Conservation (phyloP, 2,888 invertebrate species). For the Nomada lathburiana region DNA sequence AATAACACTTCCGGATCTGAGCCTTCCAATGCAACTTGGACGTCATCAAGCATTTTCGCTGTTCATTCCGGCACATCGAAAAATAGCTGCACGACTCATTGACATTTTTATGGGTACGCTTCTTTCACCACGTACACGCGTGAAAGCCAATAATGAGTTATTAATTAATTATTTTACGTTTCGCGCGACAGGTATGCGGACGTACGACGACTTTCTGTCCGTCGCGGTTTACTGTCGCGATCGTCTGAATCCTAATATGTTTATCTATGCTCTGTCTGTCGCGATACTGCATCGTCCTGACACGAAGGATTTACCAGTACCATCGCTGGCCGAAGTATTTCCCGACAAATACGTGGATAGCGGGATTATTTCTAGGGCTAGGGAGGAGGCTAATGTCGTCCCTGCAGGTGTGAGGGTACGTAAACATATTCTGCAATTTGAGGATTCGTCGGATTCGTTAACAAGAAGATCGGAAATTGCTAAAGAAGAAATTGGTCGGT, state of each 20-base stretch:
- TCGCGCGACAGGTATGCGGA: slow-evolving; percentile 87
- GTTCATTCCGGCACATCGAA: slow-evolving; percentile 90
- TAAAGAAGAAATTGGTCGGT: too few species aligned
- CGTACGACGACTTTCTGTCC: slow-evolving; percentile 89
- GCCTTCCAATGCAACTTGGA: slow-evolving; percentile 87
- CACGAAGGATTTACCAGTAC: slow-evolving; percentile 89
- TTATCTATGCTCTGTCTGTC: slow-evolving; percentile 92
- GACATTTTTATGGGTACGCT: slow-evolving; percentile 88
- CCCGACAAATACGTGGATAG: slow-evolving; percentile 94
- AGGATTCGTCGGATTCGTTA: too few species aligned
- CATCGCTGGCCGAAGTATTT: slow-evolving; percentile 91
- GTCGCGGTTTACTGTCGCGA: slow-evolving; percentile 90
- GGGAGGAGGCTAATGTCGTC: slow-evolving; percentile 89
- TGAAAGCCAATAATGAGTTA: background rate
- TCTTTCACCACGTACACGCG: background rate
- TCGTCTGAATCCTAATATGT: slow-evolving; percentile 92
- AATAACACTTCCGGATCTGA: slow-evolving; percentile 88
- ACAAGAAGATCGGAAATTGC: too few species aligned
- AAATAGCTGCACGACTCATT: slow-evolving; percentile 89
- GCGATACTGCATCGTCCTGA: slow-evolving; percentile 91
- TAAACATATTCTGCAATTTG: background rate
- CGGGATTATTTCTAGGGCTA: slow-evolving; percentile 88
- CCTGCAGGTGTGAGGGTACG: slow-evolving; percentile 87
- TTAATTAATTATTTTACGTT: background rate
- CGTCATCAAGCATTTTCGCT: slow-evolving; percentile 90